Evolutionary conservation across 2,797 vertebrate genomes (phyloP).

Genomic region (Melanotaenia trifasciata): DNA sequence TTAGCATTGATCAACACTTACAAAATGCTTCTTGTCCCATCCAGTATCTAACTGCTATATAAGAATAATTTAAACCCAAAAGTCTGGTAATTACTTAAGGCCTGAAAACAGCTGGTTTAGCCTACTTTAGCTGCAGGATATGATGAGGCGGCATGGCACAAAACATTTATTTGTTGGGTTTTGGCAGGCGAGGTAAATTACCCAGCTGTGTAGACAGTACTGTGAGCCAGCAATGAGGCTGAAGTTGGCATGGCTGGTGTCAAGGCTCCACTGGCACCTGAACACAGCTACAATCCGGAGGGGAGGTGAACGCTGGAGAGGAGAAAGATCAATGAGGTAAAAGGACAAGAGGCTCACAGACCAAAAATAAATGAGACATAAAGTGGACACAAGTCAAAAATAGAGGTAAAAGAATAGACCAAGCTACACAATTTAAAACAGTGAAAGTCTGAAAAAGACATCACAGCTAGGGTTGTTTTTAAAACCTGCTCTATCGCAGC

Average conservation of each 20-base stretch:
- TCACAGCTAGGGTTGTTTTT: conserved; percentile 15
- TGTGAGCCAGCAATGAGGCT: conserved; percentile 58
- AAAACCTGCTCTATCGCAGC: conserved; percentile 22
- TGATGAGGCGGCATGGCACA: conserved; percentile 35
- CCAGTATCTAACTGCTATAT: background rate
- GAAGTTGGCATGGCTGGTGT: conserved; percentile 50
- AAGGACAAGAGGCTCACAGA: conserved; percentile 36
- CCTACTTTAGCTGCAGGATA: conserved; percentile 28
- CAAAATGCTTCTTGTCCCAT: background rate
- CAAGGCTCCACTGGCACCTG: conserved; percentile 41
- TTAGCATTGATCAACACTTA: background rate
- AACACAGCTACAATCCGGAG: conserved; percentile 30
- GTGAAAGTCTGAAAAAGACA: conserved; percentile 26
- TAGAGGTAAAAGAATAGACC: conserved; percentile 19
- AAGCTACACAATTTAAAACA: conserved; percentile 31
- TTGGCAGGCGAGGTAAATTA: conserved; percentile 52
- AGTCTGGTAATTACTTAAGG: conserved; percentile 11
- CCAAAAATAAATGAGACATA: conserved; percentile 55
- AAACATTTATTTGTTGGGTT: conserved; percentile 44
- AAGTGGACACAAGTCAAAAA: conserved; percentile 26
- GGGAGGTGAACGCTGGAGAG: conserved; percentile 23
- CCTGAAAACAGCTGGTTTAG: conserved; percentile 35
- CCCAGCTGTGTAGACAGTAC: conserved; percentile 57
- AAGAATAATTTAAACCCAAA: conserved; percentile 5
- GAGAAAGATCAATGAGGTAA: conserved; percentile 14